Percentiles rank a stretch among this genome's conserved stretches.
Evolutionary conservation across 2,113 vertebrate genomes (phyloP).

Genomic region (Onychorhynchus coronatus): DNA sequence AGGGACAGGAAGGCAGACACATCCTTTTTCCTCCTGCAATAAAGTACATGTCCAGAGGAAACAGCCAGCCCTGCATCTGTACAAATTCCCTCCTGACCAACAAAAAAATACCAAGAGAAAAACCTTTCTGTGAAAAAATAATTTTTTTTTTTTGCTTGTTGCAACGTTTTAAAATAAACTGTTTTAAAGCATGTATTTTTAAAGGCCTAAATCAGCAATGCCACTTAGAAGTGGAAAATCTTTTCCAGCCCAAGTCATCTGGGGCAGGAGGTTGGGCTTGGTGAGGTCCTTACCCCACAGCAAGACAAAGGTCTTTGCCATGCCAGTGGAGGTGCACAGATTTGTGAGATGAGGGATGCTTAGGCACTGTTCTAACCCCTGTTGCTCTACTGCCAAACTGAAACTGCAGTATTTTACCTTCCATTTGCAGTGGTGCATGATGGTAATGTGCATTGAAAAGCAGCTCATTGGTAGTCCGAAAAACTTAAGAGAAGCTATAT

Average conservation of each 20-base stretch:
- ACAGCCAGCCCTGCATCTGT: neutral
- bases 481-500: neutral
- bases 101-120: neutral
- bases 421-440: neutral
- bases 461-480: neutral
- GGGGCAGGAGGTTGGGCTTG: neutral
- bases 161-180: neutral
- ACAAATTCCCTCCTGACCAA: neutral
- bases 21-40: neutral
- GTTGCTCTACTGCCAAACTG: neutral
- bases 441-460: neutral
- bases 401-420: neutral
- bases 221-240: neutral
- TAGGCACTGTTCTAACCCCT: neutral
- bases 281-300: rapidly evolving
- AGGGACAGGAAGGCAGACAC: neutral
- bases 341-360: neutral
- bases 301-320: neutral
- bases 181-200: neutral
- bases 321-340: neutral
- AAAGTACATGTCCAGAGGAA: neutral
- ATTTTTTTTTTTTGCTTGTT: neutral
- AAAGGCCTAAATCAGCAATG: neutral
- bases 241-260: neutral
- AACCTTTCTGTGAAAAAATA: neutral